Conservation (phyloP, 2,797 vertebrate species). For the Siniperca undulata region DNA sequence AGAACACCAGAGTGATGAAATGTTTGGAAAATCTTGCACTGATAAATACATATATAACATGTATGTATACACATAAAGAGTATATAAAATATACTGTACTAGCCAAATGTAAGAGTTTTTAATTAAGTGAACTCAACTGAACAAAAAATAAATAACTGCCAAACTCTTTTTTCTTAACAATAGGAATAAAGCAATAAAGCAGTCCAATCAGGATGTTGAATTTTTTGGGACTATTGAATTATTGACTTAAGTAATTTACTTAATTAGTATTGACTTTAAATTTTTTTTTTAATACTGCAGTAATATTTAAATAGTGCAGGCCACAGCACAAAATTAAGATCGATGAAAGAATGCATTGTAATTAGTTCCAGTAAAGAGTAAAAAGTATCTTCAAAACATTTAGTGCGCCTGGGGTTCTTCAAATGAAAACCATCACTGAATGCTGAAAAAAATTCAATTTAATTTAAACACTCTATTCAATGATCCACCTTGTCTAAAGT, state of each 20-base stretch:
- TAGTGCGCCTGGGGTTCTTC: neutral
- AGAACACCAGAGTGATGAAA: slow-evolving; percentile 33
- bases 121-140: neutral
- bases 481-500: neutral
- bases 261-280: neutral
- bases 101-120: neutral
- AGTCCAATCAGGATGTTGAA: neutral
- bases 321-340: rapidly evolving
- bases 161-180: neutral
- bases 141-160: neutral
- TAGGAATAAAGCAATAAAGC: neutral
- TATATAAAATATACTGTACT: neutral
- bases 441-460: neutral
- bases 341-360: neutral
- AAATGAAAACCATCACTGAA: neutral
- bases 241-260: neutral
- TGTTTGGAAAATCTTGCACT: slow-evolving; percentile 71
- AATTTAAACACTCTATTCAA: neutral
- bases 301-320: neutral
- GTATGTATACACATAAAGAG: neutral
- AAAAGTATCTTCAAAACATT: neutral
- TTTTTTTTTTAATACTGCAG: no score
- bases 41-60: neutral
- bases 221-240: slow-evolving; percentile 6
- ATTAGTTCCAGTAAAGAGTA: neutral